phyloP scores from a whole-genome alignment of 2,113 vertebrate species.

The Alexandromys fortis region DNA sequence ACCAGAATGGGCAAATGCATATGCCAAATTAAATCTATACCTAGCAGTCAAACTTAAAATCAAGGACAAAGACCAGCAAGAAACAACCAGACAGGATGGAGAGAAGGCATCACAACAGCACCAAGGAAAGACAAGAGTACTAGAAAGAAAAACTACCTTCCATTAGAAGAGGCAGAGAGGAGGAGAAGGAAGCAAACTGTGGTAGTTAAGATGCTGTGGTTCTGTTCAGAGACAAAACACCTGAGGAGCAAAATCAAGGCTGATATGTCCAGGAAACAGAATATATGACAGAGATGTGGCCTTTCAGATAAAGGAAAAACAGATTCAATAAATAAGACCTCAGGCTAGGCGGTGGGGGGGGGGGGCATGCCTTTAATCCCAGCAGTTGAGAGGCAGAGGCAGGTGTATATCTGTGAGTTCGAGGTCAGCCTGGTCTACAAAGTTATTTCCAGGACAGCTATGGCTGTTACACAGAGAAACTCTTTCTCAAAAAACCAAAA shows the following conservation, averaged over 20 bases:
- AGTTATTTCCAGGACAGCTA: too few species aligned
- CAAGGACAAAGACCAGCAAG: conserved; percentile 1
- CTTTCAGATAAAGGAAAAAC: conserved; percentile 29
- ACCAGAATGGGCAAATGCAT: background rate
- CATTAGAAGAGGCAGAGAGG: background rate
- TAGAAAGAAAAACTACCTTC: conserved; percentile 21
- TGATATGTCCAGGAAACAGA: background rate
- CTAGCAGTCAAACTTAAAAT: background rate
- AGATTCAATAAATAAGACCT: background rate
- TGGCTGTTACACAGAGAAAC: too few species aligned
- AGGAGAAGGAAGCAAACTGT: background rate
- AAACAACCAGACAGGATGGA: background rate
- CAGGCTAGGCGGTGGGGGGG: too few species aligned
- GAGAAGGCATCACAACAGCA: background rate
- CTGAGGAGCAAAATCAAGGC: background rate
- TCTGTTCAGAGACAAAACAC: conserved; percentile 23
- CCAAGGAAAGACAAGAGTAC: background rate
- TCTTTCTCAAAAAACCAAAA: too few species aligned
- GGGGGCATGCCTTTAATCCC: too few species aligned
- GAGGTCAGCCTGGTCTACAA: too few species aligned
- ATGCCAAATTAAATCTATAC: background rate
- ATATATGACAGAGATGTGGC: background rate
- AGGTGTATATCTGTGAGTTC: too few species aligned
- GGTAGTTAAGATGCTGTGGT: background rate
- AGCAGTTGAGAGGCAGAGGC: too few species aligned